phyloP scores from a whole-genome alignment of 2,113 vertebrate genomes.

The Rutilus rutilus region DNA sequence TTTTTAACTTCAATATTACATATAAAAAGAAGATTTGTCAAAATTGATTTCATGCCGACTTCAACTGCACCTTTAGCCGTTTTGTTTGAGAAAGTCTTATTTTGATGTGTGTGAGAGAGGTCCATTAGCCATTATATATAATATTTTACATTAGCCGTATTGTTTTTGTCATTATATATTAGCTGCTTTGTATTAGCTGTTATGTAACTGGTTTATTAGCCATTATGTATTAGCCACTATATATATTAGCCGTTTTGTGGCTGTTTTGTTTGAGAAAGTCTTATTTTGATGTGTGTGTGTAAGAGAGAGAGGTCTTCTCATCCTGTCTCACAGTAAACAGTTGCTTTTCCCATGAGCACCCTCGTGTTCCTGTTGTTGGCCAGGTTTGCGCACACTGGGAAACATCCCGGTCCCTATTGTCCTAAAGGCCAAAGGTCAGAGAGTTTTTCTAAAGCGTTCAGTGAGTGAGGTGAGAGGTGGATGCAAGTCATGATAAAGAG shows the following conservation, averaged over 20 bases:
- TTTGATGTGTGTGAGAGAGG: too few relatives aligned
- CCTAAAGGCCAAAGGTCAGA: conserved; percentile 77
- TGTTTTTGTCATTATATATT: too few relatives aligned
- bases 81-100: too few relatives aligned
- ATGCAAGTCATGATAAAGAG: conserved; percentile 74
- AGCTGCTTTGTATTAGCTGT: background rate
- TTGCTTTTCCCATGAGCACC: conserved; percentile 84
- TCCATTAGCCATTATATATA: too few relatives aligned
- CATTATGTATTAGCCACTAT: background rate
- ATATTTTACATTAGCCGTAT: too few relatives aligned
- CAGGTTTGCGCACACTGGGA: conserved; percentile 80
- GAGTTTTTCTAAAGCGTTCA: conserved; percentile 79
- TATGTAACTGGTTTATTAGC: background rate
- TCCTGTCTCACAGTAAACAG: conserved; percentile 83
- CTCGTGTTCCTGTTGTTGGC: conserved; percentile 83
- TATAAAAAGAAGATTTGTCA: too few relatives aligned
- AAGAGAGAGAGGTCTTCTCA: conserved; percentile 65
- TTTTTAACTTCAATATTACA: too few relatives aligned
- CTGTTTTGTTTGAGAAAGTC: conserved; percentile 1
- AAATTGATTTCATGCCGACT: too few relatives aligned
- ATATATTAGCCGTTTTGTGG: background rate
- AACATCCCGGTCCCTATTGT: conserved; percentile 82
- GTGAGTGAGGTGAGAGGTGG: conserved; percentile 81
- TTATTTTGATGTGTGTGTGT: conserved; percentile 1
- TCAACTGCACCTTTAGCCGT: too few relatives aligned